Evolutionary conservation across 2,888 invertebrate genomes (phyloP).

Genomic region (Steromphala cineraria): DNA sequence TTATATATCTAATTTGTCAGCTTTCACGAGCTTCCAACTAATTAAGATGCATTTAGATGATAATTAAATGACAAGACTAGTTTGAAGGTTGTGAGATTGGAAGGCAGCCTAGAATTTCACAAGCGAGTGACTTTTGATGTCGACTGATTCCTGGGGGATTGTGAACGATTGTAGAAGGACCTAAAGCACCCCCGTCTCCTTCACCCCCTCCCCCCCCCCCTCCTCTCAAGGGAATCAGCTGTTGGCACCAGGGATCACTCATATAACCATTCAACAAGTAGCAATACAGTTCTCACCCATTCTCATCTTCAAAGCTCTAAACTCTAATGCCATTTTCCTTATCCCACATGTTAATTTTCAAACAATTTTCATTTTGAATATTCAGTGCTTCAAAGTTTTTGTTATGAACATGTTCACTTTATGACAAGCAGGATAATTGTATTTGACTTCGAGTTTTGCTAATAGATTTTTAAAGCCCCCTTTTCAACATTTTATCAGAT

Average conservation of each 20-base stretch:
- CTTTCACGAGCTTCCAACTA: conserved; percentile 11
- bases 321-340: no score
- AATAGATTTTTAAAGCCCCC: no score
- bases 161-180: neutral
- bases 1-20: neutral
- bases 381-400: no score
- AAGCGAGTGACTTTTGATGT: conserved; percentile 9
- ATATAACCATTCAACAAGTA: no score
- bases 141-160: neutral
- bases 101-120: conserved; percentile 1
- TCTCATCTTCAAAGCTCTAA: no score
- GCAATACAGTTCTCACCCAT: no score
- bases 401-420: no score
- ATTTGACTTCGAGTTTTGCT: no score
- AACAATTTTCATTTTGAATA: no score
- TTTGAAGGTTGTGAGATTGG: neutral
- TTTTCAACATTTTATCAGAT: no score
- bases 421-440: no score
- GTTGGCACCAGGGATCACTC: neutral
- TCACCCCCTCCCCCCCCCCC: neutral
- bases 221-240: neutral
- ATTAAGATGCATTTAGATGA: conserved; percentile 12
- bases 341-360: no score
- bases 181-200: neutral
- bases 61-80: neutral